phyloP scores from a whole-genome alignment of 2,797 vertebrate species.

The Poecilia velifera region DNA sequence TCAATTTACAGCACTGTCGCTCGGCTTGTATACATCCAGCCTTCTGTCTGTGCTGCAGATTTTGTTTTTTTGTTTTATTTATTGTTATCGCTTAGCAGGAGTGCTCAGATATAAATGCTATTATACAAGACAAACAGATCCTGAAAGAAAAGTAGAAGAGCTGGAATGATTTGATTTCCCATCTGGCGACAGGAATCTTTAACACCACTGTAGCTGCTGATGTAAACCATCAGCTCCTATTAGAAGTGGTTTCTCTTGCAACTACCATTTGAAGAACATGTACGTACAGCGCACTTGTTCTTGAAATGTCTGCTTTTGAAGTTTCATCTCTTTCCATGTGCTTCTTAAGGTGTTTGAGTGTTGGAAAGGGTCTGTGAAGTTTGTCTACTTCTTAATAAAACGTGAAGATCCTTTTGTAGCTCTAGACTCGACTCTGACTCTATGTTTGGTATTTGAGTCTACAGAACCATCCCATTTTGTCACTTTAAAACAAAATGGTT shows the following conservation, averaged over 20 bases:
- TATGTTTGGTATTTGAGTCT: not conserved
- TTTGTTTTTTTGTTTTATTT: conserved; percentile 16
- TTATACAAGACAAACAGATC: conserved; percentile 51
- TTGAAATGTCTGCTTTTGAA: conserved; percentile 8
- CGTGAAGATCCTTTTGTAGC: not conserved
- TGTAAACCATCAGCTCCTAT: conserved; percentile 43
- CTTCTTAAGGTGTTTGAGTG: not conserved
- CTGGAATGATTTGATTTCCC: conserved; percentile 14
- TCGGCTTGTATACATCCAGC: conserved; percentile 42
- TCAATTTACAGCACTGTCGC: conserved; percentile 55
- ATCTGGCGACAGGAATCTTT: conserved; percentile 31
- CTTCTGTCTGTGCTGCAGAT: conserved; percentile 36
- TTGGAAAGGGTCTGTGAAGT: not conserved
- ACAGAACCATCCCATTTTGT: not conserved
- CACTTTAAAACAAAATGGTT: not conserved
- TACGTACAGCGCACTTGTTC: conserved; percentile 35
- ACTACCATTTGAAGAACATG: conserved; percentile 40
- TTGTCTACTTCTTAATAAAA: not conserved
- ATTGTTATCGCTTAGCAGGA: conserved; percentile 24
- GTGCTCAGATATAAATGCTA: conserved; percentile 16
- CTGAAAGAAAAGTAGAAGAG: conserved; percentile 16
- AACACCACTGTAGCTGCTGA: conserved; percentile 1
- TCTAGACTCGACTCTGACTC: not conserved
- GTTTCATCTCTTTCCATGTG: conserved; percentile 1
- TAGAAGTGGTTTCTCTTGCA: conserved; percentile 51